These are phyloP conservation scores for Cheumatopsyche charites DNA, from an alignment of 1,140 invertebrate species.

Conservation along the genomic window DNA sequence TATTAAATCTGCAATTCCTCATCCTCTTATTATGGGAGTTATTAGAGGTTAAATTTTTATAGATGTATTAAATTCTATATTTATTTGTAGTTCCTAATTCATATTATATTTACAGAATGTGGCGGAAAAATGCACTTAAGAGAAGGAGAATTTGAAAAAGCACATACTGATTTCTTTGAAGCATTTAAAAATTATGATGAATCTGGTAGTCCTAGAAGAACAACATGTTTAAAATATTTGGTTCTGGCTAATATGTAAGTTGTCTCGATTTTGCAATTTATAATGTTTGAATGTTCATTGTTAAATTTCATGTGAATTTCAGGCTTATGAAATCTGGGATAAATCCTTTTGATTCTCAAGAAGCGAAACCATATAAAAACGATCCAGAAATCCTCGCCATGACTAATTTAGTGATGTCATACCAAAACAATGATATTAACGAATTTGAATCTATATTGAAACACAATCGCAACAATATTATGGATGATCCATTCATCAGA, in stretches of 20 bases:
- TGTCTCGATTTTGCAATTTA: background rate
- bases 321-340: constrained; percentile 99
- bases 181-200: constrained; percentile 99
- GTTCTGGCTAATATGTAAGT: constrained; percentile 95
- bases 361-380: constrained; percentile 99
- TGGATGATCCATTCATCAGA: constrained; percentile 99
- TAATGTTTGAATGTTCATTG: background rate
- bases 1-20: constrained; percentile 99
- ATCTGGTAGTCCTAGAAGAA: constrained; percentile 95
- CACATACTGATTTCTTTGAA: constrained; percentile 99
- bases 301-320: constrained; percentile 42
- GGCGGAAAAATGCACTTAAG: constrained; percentile 99
- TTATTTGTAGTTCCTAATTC: background rate
- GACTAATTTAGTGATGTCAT: constrained; percentile 98
- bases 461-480: constrained; percentile 94
- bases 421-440: constrained; percentile 99
- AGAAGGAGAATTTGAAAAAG: constrained; percentile 98
- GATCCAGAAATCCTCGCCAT: constrained; percentile 99
- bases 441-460: constrained; percentile 97
- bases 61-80: background rate
- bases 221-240: constrained; percentile 97
- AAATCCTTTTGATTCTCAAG: constrained; percentile 99
- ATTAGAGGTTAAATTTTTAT: constrained; percentile 76
- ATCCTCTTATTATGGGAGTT: constrained; percentile 99
- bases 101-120: constrained; percentile 77